Evolutionary conservation across 2,888 invertebrate species (phyloP).

Genomic region (Eupithecia tripunctaria): DNA sequence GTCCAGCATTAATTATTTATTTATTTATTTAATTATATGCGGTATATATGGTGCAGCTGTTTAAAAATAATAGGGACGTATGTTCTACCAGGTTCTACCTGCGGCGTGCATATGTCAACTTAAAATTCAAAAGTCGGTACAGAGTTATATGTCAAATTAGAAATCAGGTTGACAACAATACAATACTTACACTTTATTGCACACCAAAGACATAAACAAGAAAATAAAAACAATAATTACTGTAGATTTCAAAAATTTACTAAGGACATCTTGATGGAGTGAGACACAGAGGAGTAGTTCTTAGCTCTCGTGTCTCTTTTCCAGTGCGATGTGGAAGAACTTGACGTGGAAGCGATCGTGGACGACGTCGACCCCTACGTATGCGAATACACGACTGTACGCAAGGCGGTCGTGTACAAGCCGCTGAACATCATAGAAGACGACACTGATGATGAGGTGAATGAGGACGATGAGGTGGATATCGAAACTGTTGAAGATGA

Average conservation of each 20-base stretch:
- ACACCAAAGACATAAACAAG: too few relatives aligned
- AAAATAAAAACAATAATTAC: background rate
- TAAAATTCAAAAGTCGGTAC: background rate
- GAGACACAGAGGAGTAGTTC: background rate
- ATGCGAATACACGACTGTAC: background rate
- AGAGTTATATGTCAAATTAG: background rate
- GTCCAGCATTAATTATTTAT: too few relatives aligned
- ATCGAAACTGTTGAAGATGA: background rate
- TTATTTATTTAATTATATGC: too few relatives aligned
- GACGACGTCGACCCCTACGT: background rate
- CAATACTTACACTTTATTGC: too few relatives aligned
- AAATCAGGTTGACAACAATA: too few relatives aligned
- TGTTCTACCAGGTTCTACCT: background rate
- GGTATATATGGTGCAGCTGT: background rate
- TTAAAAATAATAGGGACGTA: background rate
- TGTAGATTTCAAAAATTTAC: background rate
- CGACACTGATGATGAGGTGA: background rate
- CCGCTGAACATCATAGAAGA: conserved; percentile 3
- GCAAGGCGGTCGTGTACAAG: background rate
- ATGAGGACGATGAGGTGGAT: background rate
- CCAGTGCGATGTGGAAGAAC: conserved; percentile 25
- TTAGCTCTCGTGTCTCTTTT: conserved; percentile 31
- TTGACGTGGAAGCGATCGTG: background rate
- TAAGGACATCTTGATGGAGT: background rate
- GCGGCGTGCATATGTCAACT: background rate